Base-by-base conservation (phyloP, 2,888 invertebrate species). In the Lycia hirtaria region DNA sequence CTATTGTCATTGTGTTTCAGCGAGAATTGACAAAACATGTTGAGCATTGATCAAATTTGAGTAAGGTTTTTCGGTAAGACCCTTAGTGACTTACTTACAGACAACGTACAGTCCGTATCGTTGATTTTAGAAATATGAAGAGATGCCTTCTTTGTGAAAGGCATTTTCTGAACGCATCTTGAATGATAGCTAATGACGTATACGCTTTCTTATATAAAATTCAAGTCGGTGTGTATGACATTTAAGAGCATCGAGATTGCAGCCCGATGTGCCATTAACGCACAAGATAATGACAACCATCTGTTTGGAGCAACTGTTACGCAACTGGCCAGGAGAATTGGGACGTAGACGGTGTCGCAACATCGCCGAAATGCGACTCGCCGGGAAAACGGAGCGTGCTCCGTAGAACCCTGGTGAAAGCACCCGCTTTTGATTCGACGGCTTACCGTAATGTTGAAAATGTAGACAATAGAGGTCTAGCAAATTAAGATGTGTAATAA, bases 371-470 rank as follows among this genome's bases (percentile, higher is more conserved):
- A 58, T 57, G 49, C 53, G 61, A 60, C 60, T 52, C 49, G 61
- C 47, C 56, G 53, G 62, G 50, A 64, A 66, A 66, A 62, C 28
- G 38, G 49, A 68, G 62, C 65, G 59, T 45, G 51, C 28, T n/a
- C 26, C 4, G 14, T 45, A 53, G 44, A 35, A 37, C 24, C 38
- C 22, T 19, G 22, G 26, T 4, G 35, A 38, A 38, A 38, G 38
- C 38, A 17, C n/a, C 30, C 7, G 26, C 26, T 26, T 44, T 33
- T 33, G 24, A 35, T 20, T 12, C 4, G 10, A 15, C n/a, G 10
- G 26, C n/a, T 17, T 15, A 28, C 26, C 17, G n/a, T 37, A n/a
- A n/a, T 6, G 9, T 19, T 19, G 1, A n/a, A n/a, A n/a, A n/a
- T n/a, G n/a, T n/a, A n/a, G n/a, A n/a, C n/a, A n/a, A n/a, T n/a